These are phyloP conservation scores for Eidolon helvum DNA, from an alignment of 2,113 vertebrate species.

Conservation along the genomic window DNA sequence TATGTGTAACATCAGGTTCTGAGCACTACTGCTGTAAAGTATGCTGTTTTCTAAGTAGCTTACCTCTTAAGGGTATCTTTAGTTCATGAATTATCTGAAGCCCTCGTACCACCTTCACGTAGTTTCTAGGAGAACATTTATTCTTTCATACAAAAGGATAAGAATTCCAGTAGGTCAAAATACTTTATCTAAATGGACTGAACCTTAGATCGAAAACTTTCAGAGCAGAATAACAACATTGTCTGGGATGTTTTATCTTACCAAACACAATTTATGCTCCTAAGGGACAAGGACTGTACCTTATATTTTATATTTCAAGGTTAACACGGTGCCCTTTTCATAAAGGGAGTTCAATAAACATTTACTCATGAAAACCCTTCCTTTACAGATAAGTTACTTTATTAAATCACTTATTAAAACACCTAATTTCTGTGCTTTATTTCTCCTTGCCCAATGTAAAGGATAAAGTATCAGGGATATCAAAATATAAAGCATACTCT, in stretches of 20 bases:
- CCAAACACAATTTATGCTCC: neutral
- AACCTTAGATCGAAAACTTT: neutral
- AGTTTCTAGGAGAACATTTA: neutral
- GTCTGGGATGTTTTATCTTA: slow-evolving; percentile 16
- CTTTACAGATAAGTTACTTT: neutral
- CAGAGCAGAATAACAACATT: neutral
- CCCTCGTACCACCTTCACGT: neutral
- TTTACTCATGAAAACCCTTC: neutral
- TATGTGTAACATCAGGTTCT: neutral
- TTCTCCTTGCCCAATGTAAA: neutral
- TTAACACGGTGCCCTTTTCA: neutral
- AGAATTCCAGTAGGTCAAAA: neutral
- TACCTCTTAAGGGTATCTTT: neutral
- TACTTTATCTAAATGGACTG: neutral
- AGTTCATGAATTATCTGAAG: neutral
- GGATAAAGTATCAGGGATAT: neutral
- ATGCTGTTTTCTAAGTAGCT: neutral
- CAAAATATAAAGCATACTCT: neutral
- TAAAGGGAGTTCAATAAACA: neutral
- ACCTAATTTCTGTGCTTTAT: neutral
- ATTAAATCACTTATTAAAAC: neutral
- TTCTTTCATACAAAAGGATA: neutral
- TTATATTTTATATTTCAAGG: neutral
- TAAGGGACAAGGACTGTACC: neutral
- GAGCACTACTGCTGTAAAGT: neutral